A percentile compares a stretch with the other conserved stretches of the same genome.
These are phyloP conservation scores for Nymphalis c-album DNA, from an alignment of 2,888 invertebrate species.

Conservation along the genomic window DNA sequence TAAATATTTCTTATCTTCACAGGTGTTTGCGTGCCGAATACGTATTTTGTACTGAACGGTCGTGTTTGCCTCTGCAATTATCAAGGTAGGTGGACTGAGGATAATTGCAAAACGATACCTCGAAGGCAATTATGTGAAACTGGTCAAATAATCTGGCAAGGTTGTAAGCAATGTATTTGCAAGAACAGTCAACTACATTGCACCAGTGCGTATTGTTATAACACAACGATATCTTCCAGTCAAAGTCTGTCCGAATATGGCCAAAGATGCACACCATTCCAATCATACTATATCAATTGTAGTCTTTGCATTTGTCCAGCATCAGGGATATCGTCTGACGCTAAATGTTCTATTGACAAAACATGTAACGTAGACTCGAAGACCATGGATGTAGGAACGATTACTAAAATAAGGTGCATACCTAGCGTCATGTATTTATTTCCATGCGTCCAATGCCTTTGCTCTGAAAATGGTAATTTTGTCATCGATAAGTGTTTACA, in stretches of 20 bases:
- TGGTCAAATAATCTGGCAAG: constrained; percentile 62
- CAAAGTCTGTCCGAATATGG: constrained; percentile 34
- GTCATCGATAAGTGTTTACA: constrained; percentile 59
- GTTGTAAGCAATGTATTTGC: constrained; percentile 67
- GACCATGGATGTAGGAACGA: constrained; percentile 32
- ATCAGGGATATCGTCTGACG: constrained; percentile 58
- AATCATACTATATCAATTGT: constrained; percentile 66
- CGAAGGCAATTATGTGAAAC: constrained; percentile 56
- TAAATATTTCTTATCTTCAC: constrained; percentile 28
- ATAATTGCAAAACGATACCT: constrained; percentile 50
- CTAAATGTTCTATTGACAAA: constrained; percentile 62
- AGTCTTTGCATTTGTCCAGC: constrained; percentile 67
- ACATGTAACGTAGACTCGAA: constrained; percentile 53
- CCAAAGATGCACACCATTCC: constrained; percentile 61
- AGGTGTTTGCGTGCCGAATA: constrained; percentile 68
- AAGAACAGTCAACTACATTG: constrained; percentile 61
- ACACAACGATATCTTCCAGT: constrained; percentile 23
- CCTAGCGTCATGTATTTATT: constrained; percentile 71
- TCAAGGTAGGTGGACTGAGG: constrained; percentile 57
- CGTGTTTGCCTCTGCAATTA: constrained; percentile 60
- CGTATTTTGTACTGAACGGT: constrained; percentile 59
- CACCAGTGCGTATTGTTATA: constrained; percentile 51
- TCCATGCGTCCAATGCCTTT: constrained; percentile 64
- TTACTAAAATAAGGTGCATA: constrained; percentile 55
- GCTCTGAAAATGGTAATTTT: constrained; percentile 63